Base-by-base conservation (phyloP, 1,140 invertebrate genomes). In the Pogonus chalceus region DNA sequence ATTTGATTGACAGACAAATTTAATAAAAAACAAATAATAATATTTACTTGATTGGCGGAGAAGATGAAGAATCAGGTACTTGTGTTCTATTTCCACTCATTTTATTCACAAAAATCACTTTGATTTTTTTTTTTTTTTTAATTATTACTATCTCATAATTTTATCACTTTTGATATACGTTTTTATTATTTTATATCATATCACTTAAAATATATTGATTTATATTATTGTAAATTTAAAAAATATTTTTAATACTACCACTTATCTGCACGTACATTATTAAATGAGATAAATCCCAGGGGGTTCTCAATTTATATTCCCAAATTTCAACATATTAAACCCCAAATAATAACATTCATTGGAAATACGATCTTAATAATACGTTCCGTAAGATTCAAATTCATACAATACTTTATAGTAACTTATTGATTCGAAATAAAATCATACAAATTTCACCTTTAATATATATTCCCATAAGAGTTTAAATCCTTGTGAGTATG, bases 31-130 rank as follows among this genome's bases (percentile, higher is more conserved):
- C 18, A 53, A 47, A 16, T 35, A 31, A 20, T 31, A 2, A 39
- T 23, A 21, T 59, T 54, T 63, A 75, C 73, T 69, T 75, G 24
- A 74, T 70, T 22, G 74, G 73, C 12, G 75, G 75, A 3, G 75
- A 76, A n/a, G 74, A 76, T 12, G 75, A 76, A 9, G 74, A 76
- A 62, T 76, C 75, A 14, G 75, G 75, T 39, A 76, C 63, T 56
- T 74, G 75, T 21, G 62, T 60, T 35, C 63, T 58, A 54, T 51
- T 61, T 21, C 53, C 55, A 59, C 59, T 61, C 59, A 61, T 61
- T 48, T 48, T 48, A 31, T 7, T 31, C 37, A 18, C 7, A 12
- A 12, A 12, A 43, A 43, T 43, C 37, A 43, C 37, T 9, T 43
- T 43, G 18, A 43, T 18, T 43, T 31, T 7, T 7, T 31, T 31